Base-by-base conservation (phyloP, 2,797 vertebrate genomes). In the Vultur gryphus region DNA sequence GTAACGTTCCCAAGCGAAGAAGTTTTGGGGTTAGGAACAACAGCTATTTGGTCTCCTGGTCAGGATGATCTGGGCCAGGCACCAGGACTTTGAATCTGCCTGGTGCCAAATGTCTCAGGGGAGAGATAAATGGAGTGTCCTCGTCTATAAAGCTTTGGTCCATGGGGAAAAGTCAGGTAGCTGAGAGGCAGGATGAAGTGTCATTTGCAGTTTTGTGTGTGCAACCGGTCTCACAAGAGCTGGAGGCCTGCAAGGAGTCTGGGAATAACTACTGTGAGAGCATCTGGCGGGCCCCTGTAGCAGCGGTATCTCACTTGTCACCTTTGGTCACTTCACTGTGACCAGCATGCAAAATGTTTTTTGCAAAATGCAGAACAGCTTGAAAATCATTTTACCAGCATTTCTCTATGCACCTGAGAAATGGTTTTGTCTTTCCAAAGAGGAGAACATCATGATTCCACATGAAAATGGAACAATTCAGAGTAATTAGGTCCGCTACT, bases 321-420 rank as follows among this genome's bases (percentile, higher is more conserved):
- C 90, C 87, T 90, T 51, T 29, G 78, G 90, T 96, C 92, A 70
- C 57, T 54, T 93, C 81, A 44, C 70, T 90, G 88, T 82, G 78
- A 93, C 64, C 86, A 76, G 88, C 10, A 2, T 83, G 84, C 66
- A 94, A 96, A 93, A 90, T 14, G 67, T 14, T 46, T 76, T 43
- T 51, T 69, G 65, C 77, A 87, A 82, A 84, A 59, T 1, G 2
- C 58, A 82, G 37, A 94, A 29, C 37, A 33, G 48, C 71, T 79
- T 41, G 65, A 48, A 80, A 77, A 80, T 58, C 24, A 77, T 88
- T 62, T 73, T n/a, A 35, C 25, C 43, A 65, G 29, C 37, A 17
- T 82, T 87, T 84, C 71, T 70, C 33, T 33, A 44, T 1, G 6
- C 59, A 79, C 87, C 89, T 84, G 84, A 92, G 73, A 93, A 93